phyloP scores from a whole-genome alignment of 1,140 invertebrate species.

The Bombus polaris region DNA sequence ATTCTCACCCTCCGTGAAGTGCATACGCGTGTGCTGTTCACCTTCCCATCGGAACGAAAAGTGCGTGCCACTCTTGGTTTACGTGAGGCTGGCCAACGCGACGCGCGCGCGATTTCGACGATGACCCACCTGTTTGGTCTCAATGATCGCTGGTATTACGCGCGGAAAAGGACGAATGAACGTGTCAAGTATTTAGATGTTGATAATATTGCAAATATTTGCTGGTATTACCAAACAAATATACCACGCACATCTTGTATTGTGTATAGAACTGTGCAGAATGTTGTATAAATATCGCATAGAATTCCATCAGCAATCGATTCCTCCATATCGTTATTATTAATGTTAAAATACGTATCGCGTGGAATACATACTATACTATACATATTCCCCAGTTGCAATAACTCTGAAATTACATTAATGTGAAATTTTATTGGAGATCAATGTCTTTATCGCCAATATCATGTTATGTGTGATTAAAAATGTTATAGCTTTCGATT shows the following conservation, averaged over 20 bases:
- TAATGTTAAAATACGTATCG: too few species aligned
- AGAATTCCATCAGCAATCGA: too few species aligned
- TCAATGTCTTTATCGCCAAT: too few species aligned
- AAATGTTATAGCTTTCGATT: too few species aligned
- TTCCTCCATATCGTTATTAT: too few species aligned
- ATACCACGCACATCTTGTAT: background rate
- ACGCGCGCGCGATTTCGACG: background rate
- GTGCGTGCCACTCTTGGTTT: background rate
- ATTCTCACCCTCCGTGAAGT: constrained; percentile 57
- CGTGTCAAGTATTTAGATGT: background rate
- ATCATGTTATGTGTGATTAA: too few species aligned
- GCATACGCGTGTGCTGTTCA: constrained; percentile 41
- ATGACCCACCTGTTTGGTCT: constrained; percentile 30
- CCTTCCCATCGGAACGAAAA: constrained; percentile 11
- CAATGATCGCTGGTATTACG: background rate
- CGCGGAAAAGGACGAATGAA: background rate
- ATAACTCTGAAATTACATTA: too few species aligned
- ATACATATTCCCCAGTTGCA: too few species aligned
- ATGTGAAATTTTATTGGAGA: too few species aligned
- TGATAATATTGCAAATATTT: background rate
- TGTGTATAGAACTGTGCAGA: background rate
- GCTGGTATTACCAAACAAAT: background rate
- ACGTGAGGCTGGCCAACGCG: background rate
- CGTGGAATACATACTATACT: too few species aligned
- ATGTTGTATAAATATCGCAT: background rate